These are phyloP conservation scores for Dasyprocta punctata DNA, from an alignment of 2,113 vertebrate species.

Conservation along the genomic window DNA sequence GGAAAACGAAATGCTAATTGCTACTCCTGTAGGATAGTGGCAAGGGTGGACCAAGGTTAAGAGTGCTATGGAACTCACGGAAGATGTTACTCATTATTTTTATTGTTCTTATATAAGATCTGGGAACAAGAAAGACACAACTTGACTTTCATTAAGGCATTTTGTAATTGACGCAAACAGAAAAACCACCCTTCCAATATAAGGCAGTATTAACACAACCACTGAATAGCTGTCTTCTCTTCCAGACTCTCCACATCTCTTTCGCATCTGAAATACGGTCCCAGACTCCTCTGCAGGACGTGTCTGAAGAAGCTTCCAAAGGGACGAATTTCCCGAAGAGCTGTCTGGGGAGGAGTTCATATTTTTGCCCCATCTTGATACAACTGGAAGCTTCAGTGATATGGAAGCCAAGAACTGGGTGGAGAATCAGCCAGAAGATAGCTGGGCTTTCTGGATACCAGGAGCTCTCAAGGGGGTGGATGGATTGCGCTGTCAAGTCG, in stretches of 20 bases:
- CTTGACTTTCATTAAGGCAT: conserved; percentile 48
- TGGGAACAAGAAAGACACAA: conserved; percentile 48
- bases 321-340: not conserved
- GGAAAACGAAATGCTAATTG: not conserved
- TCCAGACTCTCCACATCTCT: not conserved
- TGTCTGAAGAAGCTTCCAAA: conserved; percentile 24
- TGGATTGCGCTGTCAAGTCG: not conserved
- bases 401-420: conserved; percentile 35
- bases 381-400: not conserved
- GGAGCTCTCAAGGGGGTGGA: conserved; percentile 32
- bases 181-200: conserved; percentile 45
- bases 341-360: not conserved
- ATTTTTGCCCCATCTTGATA: not conserved
- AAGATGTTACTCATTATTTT: conserved; percentile 30
- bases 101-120: conserved; percentile 32
- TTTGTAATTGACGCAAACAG: conserved; percentile 52
- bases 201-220: not conserved
- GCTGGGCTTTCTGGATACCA: conserved; percentile 55
- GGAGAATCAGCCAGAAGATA: conserved; percentile 37
- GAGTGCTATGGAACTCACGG: not conserved
- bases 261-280: conserved; percentile 16
- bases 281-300: not conserved
- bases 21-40: not conserved
- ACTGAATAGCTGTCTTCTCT: not conserved
- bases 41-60: conserved; percentile 34